Conservation (phyloP, 2,797 vertebrate species). For the Sardinella longiceps region DNA sequence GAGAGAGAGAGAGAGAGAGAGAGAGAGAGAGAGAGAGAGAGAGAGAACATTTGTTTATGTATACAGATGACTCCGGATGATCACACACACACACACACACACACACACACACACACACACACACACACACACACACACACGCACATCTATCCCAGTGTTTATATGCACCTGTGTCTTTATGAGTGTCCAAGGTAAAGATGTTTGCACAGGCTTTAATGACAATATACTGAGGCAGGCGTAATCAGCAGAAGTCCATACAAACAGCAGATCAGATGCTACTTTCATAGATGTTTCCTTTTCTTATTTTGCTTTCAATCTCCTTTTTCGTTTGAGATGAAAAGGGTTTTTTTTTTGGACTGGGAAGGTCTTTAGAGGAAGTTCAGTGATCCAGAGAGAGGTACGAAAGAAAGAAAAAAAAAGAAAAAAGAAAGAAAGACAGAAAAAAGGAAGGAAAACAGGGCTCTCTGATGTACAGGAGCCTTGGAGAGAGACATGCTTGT, state of each 20-base stretch:
- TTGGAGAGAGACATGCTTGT: neutral
- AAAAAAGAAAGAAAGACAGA: neutral
- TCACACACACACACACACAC: neutral
- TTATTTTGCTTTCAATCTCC: neutral
- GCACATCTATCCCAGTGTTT: neutral
- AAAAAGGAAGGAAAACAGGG: neutral
- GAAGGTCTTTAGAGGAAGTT: neutral
- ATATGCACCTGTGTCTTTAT: neutral
- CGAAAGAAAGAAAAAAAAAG: neutral
- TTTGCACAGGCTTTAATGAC: neutral
- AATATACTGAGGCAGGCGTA: slow-evolving; percentile 27
- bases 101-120: neutral
- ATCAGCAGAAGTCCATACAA: neutral
- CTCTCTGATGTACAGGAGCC: neutral
- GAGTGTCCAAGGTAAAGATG: neutral
- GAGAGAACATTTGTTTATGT: neutral
- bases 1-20: too few species aligned
- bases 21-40: too few species aligned
- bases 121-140: neutral
- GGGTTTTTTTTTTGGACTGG: neutral
- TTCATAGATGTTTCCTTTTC: neutral
- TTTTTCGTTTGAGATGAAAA: neutral
- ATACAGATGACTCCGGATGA: neutral
- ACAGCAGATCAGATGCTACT: neutral
- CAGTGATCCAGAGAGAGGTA: slow-evolving; percentile 1